These are phyloP conservation scores for Anomalospiza imberbis DNA, from an alignment of 2,797 vertebrate genomes.

Conservation along the genomic window DNA sequence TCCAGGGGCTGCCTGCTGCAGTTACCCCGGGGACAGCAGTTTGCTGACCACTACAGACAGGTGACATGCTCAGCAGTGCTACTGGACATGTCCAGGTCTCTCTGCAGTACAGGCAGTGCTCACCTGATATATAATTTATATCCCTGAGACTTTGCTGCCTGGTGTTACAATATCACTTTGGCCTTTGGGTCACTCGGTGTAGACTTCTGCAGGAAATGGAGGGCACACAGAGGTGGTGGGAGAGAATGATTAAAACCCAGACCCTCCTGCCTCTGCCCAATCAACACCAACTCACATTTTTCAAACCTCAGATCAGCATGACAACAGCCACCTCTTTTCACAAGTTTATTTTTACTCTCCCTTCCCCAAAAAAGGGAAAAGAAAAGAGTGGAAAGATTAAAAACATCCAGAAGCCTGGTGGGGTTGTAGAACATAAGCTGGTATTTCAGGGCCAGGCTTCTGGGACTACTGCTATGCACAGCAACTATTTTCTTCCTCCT, in stretches of 20 bases:
- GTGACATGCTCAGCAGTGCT: conserved; percentile 4
- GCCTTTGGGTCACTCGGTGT: background rate
- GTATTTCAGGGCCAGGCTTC: background rate
- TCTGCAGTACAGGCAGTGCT: background rate
- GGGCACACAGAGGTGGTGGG: background rate
- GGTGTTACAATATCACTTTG: conserved; percentile 5
- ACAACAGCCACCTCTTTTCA: background rate
- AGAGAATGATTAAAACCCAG: background rate
- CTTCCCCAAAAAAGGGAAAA: fast-evolving
- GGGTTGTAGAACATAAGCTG: background rate
- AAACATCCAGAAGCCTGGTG: background rate
- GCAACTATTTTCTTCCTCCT: background rate
- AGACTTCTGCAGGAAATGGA: conserved; percentile 24
- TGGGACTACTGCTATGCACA: background rate
- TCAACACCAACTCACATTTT: background rate
- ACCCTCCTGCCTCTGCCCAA: background rate
- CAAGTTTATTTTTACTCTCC: background rate
- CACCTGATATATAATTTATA: conserved; percentile 48
- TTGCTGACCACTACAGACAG: conserved; percentile 40
- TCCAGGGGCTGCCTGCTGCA: background rate
- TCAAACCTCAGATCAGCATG: background rate
- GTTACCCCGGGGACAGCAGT: conserved; percentile 12
- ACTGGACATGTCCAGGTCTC: background rate
- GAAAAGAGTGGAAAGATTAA: background rate
- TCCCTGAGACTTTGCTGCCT: background rate